phyloP scores from a whole-genome alignment of 2,797 vertebrate genomes.

The Glyptemys insculpta region DNA sequence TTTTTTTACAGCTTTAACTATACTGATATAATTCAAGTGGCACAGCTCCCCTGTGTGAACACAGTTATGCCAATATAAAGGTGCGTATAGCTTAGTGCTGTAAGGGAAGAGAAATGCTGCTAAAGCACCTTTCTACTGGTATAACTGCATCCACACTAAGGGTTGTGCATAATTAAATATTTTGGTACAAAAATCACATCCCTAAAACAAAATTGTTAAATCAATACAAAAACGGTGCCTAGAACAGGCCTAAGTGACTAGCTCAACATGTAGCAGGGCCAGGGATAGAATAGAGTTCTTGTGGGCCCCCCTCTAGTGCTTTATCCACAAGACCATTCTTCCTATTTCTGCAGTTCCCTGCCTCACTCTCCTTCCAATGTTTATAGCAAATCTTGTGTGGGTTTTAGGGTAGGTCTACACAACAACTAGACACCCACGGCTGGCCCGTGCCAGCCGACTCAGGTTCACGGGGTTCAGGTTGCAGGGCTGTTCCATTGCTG shows the following conservation, averaged over 20 bases:
- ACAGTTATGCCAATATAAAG: background rate
- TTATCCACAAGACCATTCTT: no score
- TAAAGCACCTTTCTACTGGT: background rate
- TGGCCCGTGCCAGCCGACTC: background rate
- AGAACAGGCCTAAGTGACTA: no score
- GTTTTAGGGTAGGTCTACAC: background rate
- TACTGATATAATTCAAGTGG: background rate
- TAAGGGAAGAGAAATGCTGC: background rate
- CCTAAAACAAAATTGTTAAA: background rate
- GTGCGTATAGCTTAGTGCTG: background rate
- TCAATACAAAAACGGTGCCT: no score
- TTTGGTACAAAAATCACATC: background rate
- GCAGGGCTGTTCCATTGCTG: background rate
- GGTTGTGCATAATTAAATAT: background rate
- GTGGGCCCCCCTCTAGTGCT: no score
- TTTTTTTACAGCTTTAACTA: background rate
- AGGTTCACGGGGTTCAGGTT: background rate
- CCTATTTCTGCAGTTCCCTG: background rate
- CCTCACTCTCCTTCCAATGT: background rate
- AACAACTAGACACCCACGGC: background rate
- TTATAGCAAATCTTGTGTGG: background rate
- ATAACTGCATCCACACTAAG: background rate
- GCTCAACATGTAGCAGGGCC: no score
- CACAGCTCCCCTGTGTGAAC: background rate
- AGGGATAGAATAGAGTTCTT: no score